These are phyloP conservation scores for Edolisoma coerulescens DNA, from an alignment of 2,113 vertebrate species.

Conservation along the genomic window DNA sequence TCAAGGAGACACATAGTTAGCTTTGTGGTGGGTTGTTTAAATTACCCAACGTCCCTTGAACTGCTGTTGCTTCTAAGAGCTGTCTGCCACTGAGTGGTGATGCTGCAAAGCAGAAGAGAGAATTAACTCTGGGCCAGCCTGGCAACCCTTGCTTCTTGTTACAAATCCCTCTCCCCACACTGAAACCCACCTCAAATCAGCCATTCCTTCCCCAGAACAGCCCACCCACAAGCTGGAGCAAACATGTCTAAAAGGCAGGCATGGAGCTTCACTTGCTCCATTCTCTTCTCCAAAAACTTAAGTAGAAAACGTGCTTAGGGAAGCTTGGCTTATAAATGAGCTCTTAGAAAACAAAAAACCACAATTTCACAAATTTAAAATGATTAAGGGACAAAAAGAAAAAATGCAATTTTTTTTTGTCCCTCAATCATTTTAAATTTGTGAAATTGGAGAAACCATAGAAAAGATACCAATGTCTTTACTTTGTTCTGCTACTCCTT, in stretches of 20 bases:
- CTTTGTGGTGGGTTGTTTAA: background rate
- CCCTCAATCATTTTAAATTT: background rate
- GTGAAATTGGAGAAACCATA: background rate
- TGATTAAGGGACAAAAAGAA: no score
- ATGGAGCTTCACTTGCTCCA: background rate
- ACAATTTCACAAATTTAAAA: no score
- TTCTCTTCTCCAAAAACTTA: background rate
- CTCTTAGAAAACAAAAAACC: background rate
- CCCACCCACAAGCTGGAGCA: background rate
- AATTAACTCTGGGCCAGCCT: background rate
- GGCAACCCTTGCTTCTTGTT: background rate
- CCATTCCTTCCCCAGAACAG: background rate
- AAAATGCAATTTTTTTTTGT: background rate
- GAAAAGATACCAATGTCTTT: background rate
- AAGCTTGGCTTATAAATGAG: background rate
- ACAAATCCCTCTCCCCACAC: background rate
- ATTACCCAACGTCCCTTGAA: background rate
- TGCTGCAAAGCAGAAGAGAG: background rate
- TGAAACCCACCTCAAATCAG: background rate
- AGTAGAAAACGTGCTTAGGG: background rate
- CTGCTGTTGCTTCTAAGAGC: background rate
- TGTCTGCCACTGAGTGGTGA: background rate
- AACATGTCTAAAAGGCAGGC: accelerated
- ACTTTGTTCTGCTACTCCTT: background rate
- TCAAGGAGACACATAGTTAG: background rate